phyloP scores from a whole-genome alignment of 2,113 vertebrate species.

The Rhabdornis inornatus region DNA sequence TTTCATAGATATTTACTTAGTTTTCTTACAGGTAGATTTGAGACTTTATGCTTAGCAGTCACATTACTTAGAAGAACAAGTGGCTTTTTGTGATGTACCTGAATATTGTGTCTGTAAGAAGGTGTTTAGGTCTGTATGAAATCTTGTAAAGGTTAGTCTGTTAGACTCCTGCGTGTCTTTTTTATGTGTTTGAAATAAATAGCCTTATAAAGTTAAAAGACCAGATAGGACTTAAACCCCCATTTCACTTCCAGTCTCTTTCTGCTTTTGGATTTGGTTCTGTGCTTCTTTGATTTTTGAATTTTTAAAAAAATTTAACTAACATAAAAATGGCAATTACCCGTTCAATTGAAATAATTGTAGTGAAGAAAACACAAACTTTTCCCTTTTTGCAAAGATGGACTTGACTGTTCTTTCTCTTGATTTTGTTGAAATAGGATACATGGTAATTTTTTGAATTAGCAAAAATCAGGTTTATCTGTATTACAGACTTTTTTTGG shows the following conservation, averaged over 20 bases:
- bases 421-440: neutral
- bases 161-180: neutral
- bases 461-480: neutral
- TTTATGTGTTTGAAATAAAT: rapidly evolving
- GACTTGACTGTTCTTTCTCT: neutral
- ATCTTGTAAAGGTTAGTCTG: neutral
- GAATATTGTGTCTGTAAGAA: neutral
- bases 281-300: neutral
- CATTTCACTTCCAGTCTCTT: neutral
- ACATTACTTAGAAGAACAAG: neutral
- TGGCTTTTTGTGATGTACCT: neutral
- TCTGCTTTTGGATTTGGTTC: neutral
- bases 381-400: neutral
- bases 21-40: neutral
- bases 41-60: neutral
- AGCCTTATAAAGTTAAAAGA: neutral
- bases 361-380: neutral
- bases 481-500: neutral
- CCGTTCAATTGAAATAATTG: neutral
- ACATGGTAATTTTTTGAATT: neutral
- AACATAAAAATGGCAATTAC: neutral
- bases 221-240: neutral
- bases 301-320: neutral
- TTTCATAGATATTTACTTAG: neutral
- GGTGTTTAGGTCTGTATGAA: neutral